Evolutionary conservation across 2,888 invertebrate genomes (phyloP).

Genomic region (Subacronicta megacephala): DNA sequence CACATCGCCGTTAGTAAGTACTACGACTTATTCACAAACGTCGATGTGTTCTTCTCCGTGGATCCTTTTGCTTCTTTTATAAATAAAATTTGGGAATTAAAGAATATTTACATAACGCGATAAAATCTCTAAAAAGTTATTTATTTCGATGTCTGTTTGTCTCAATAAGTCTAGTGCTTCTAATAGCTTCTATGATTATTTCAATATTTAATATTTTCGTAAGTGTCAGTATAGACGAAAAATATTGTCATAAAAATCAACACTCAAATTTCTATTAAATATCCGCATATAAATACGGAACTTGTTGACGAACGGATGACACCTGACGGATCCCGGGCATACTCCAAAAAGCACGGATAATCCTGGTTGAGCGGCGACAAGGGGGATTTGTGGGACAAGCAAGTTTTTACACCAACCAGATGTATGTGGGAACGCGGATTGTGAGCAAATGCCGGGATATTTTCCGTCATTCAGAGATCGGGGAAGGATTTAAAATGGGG

Average conservation of each 20-base stretch:
- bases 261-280: not conserved
- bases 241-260: not conserved
- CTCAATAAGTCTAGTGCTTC: no score
- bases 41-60: no score
- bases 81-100: no score
- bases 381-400: slow-evolving; percentile 9
- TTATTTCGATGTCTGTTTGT: no score
- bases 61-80: no score
- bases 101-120: no score
- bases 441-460: not conserved
- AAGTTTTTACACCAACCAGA: slow-evolving; percentile 9
- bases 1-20: no score
- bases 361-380: slow-evolving; percentile 34
- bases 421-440: not conserved
- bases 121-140: no score
- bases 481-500: not conserved
- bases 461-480: not conserved
- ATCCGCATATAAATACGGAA: slow-evolving; percentile 28
- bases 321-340: slow-evolving; percentile 34
- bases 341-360: slow-evolving; percentile 31
- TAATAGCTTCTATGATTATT: no score
- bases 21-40: no score
- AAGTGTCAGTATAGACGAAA: no score
- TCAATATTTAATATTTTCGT: no score
- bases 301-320: slow-evolving; percentile 27